These are phyloP conservation scores for Gymnobelideus leadbeateri DNA, from an alignment of 2,113 vertebrate species.

Conservation along the genomic window DNA sequence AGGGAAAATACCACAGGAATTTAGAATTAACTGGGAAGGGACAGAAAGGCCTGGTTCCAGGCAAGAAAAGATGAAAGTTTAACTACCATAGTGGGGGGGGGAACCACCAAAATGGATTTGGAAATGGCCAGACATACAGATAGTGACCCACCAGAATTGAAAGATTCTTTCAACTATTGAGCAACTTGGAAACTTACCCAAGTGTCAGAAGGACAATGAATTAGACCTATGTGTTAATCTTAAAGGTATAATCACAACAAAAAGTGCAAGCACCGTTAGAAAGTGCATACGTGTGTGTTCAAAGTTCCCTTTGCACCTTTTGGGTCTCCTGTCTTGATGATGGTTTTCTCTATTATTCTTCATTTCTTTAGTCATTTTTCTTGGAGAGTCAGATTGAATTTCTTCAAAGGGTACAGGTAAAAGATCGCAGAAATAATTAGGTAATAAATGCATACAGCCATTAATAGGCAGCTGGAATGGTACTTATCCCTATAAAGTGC, in stretches of 20 bases:
- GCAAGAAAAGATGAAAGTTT: not conserved
- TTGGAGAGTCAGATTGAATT: slow-evolving; percentile 28
- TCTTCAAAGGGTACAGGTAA: slow-evolving; percentile 19
- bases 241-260: slow-evolving; percentile 13
- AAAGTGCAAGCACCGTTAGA: not conserved
- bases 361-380: slow-evolving; percentile 25
- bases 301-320: slow-evolving; percentile 22
- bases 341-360: slow-evolving; percentile 33
- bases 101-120: not conserved
- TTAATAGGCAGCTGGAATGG: slow-evolving; percentile 48
- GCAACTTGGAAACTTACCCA: slow-evolving; percentile 27
- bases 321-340: slow-evolving; percentile 13
- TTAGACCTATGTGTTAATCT: not conserved
- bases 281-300: not conserved
- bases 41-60: not conserved
- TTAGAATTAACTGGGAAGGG: not conserved
- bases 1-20: not conserved
- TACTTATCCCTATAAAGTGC: slow-evolving; percentile 45
- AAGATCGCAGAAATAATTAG: slow-evolving; percentile 57
- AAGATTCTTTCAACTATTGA: slow-evolving; percentile 38
- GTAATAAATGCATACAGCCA: slow-evolving; percentile 55
- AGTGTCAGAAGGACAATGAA: slow-evolving; percentile 17
- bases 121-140: not conserved
- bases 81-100: not conserved
- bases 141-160: slow-evolving; percentile 12